Evolutionary conservation across 2,888 invertebrate genomes (phyloP), one percentile per base, ranked within the genome.

Genomic region (Pilophorus perplexus): DNA sequence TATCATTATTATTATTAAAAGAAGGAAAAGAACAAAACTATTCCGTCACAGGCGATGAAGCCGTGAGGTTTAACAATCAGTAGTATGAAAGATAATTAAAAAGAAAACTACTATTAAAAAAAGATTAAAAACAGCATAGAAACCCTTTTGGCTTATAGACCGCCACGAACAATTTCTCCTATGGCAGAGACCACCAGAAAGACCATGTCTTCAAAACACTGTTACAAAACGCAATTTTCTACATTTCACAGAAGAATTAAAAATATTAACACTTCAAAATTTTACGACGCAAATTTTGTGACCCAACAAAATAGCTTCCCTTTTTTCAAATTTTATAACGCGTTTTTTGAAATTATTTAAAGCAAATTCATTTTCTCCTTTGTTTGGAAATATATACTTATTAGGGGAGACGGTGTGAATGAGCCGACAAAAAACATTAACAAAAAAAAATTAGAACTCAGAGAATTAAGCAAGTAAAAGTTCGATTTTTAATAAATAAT

Each of bases 91-190:
- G 48, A 64, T 28, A 66, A 66, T 60, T 66, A 28, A 50, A 62
- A 18, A 40, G 40, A 67, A 37, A 59, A 65, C 48, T 55, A 60
- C 46, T 52, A 46, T 44, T 52, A 28, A 46, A 44, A 42, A 59
- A 52, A 37, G 6, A 60, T 18, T 16, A 28, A 50, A 25, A 65
- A 52, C 64, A 65, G 67, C 67, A 67, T 65, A 55, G 16, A 62
- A 44, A 44, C 46, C 65, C 60, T 57, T 66, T 69, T 67, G 68
- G 69, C 68, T 69, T 68, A 54, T 69, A 67, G 69, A 69, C 69
- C 64, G 69, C 66, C 68, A 44, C 14, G 14, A 59, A 40, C 10
- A 27, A 48, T 33, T 62, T 62, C 46, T 62, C 62, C 48, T 62
- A 23, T 28, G 20, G 57, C 27, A 33, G 67, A 69, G 69, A 67